These are phyloP conservation scores for Limnephilus auricula DNA, from an alignment of 2,888 invertebrate species.

Conservation along the genomic window DNA sequence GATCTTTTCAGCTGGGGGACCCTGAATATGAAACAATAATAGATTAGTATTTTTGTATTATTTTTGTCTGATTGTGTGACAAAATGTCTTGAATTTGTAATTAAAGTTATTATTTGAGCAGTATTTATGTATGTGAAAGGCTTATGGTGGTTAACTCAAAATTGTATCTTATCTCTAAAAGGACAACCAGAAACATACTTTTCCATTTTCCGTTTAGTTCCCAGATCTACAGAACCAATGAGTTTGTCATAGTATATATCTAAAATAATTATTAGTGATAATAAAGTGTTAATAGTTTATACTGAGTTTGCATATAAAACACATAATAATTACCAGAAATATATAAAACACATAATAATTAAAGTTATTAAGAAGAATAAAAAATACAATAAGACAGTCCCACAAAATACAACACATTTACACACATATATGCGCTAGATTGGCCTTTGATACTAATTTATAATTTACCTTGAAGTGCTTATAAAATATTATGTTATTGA, in stretches of 20 bases:
- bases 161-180: neutral
- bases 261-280: neutral
- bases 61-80: neutral
- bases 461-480: neutral
- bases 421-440: neutral
- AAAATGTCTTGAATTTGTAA: neutral
- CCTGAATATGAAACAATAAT: neutral
- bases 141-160: neutral
- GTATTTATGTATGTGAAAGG: neutral
- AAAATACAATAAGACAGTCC: neutral
- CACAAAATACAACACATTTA: neutral
- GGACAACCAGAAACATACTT: neutral
- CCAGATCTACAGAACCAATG: neutral
- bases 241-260: neutral
- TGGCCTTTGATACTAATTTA: neutral
- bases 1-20: neutral
- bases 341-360: neutral
- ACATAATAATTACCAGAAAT: neutral
- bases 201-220: neutral
- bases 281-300: neutral
- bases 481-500: neutral
- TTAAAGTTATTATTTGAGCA: neutral
- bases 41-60: neutral
- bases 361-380: neutral
- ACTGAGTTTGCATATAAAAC: neutral